Percentiles rank a stretch among this genome's conserved stretches.
Conservation (phyloP, 2,113 vertebrate genomes). For the Oreotrochilus melanogaster region DNA sequence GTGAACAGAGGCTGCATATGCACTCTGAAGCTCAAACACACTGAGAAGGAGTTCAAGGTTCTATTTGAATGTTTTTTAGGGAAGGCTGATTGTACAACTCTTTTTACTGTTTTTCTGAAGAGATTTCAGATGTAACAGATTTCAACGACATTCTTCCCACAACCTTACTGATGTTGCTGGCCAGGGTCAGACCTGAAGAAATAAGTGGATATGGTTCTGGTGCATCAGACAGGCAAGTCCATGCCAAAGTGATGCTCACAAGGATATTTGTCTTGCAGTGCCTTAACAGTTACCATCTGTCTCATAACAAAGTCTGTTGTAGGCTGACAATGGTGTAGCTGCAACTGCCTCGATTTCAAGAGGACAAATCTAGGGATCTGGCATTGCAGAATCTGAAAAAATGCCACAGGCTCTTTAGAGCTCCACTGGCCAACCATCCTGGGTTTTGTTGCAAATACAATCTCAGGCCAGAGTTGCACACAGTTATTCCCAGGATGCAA, state of each 20-base stretch:
- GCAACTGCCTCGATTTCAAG: not conserved
- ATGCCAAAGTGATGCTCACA: not conserved
- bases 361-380: not conserved
- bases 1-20: not conserved
- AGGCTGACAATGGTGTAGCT: not conserved
- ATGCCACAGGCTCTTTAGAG: not conserved
- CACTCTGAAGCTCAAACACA: not conserved
- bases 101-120: not conserved
- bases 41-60: not conserved
- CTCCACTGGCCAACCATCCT: not conserved
- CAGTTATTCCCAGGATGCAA: not conserved
- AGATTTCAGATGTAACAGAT: not conserved
- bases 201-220: not conserved
- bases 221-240: not conserved
- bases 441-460: not conserved
- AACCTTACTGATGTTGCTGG: not conserved
- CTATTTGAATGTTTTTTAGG: not conserved
- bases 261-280: not conserved
- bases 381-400: not conserved
- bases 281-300: conserved; percentile 16
- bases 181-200: not conserved
- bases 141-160: not conserved
- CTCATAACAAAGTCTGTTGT: not conserved
- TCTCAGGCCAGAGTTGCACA: not conserved
- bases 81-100: not conserved